phyloP scores from a whole-genome alignment of 1,140 invertebrate genomes.

The Mya arenaria region DNA sequence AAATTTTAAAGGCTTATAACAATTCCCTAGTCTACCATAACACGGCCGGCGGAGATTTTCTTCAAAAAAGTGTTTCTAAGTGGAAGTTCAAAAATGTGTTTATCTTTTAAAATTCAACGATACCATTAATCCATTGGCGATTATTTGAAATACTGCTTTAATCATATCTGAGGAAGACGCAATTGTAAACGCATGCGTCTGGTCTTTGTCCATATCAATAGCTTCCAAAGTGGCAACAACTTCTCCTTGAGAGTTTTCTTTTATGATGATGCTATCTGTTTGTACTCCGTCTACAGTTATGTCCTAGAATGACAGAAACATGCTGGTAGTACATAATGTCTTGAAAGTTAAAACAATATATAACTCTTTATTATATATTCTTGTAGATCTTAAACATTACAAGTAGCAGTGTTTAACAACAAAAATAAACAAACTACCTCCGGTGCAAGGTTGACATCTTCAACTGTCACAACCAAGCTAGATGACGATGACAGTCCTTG shows the following conservation, averaged over 20 bases:
- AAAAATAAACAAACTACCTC: background rate
- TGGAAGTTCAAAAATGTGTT: too few relatives aligned
- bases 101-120: background rate
- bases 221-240: conserved; percentile 56
- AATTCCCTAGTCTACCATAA: too few relatives aligned
- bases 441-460: conserved; percentile 64
- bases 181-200: conserved; percentile 59
- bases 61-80: too few relatives aligned
- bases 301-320: conserved; percentile 55
- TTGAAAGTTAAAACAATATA: too few relatives aligned
- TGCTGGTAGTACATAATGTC: too few relatives aligned
- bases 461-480: conserved; percentile 45
- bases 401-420: too few relatives aligned
- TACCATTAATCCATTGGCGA: conserved; percentile 60
- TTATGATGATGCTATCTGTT: conserved; percentile 36
- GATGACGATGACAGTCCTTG: conserved; percentile 38
- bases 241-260: conserved; percentile 52
- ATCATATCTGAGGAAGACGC: conserved; percentile 2
- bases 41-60: too few relatives aligned
- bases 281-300: conserved; percentile 58
- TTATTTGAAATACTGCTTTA: conserved; percentile 52
- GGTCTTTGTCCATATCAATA: conserved; percentile 61
- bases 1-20: too few relatives aligned
- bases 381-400: too few relatives aligned
- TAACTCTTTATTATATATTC: too few relatives aligned